Conservation (phyloP, 2,797 vertebrate genomes). For the Megalops cyprinoides region DNA sequence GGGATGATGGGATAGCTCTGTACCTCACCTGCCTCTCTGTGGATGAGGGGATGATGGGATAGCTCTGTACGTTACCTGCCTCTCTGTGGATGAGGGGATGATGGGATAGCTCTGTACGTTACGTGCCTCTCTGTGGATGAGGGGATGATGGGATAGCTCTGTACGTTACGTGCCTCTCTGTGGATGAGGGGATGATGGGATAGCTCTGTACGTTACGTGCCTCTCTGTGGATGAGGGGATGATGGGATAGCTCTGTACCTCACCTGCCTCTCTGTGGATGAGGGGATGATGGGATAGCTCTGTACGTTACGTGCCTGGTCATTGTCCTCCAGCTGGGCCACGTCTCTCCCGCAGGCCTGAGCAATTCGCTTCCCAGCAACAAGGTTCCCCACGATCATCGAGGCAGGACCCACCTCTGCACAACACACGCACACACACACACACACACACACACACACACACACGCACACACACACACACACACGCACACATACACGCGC, state of each 20-base stretch:
- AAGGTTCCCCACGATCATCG: conserved; percentile 96
- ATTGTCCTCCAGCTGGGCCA: conserved; percentile 90
- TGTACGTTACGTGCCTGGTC: conserved; percentile 91
- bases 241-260: background rate
- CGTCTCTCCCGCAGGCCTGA: conserved; percentile 90
- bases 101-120: no score
- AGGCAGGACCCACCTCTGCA: conserved; percentile 92
- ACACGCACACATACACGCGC: background rate
- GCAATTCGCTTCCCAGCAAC: conserved; percentile 94
- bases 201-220: background rate
- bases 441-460: background rate
- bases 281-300: conserved; percentile 33
- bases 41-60: no score
- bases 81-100: no score
- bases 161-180: no score
- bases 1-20: no score
- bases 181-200: no score
- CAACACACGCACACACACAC: conserved; percentile 28
- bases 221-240: conserved; percentile 42
- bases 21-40: no score
- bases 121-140: no score
- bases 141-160: no score
- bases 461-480: background rate
- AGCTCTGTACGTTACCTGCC: no score
- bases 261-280: background rate